These are phyloP conservation scores for Campoletis raptor DNA, from an alignment of 2,888 invertebrate species.

Conservation along the genomic window DNA sequence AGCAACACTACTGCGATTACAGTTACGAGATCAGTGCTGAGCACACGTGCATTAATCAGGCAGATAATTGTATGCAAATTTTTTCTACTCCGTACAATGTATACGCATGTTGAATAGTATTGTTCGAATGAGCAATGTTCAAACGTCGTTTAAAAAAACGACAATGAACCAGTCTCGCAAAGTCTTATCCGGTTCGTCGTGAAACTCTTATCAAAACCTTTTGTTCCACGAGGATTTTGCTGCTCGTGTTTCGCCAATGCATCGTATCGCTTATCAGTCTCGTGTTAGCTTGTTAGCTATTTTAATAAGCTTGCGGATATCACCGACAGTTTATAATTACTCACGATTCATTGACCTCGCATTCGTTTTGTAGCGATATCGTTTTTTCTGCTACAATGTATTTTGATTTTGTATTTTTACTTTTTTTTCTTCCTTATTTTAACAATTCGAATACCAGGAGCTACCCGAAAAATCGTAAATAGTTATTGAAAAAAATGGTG, in stretches of 20 bases:
- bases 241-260: constrained; percentile 1
- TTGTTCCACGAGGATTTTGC: constrained; percentile 28
- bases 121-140: constrained; percentile 30
- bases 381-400: neutral
- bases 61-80: too few species aligned
- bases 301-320: constrained; percentile 22
- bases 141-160: neutral
- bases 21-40: too few species aligned
- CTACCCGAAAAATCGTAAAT: neutral
- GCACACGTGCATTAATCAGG: too few species aligned
- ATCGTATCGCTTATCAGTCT: constrained; percentile 45
- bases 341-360: constrained; percentile 50
- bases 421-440: neutral
- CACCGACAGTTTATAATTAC: constrained; percentile 36
- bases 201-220: constrained; percentile 30
- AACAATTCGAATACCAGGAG: neutral
- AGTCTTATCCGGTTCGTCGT: neutral
- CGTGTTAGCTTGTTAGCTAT: constrained; percentile 15
- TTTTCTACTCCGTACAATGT: neutral
- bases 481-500: neutral
- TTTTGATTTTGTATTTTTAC: neutral
- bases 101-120: neutral
- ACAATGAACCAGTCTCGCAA: neutral
- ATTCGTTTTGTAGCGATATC: neutral
- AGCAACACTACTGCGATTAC: too few species aligned